phyloP scores from a whole-genome alignment of 2,113 vertebrate species.

The Lophura nycthemera region DNA sequence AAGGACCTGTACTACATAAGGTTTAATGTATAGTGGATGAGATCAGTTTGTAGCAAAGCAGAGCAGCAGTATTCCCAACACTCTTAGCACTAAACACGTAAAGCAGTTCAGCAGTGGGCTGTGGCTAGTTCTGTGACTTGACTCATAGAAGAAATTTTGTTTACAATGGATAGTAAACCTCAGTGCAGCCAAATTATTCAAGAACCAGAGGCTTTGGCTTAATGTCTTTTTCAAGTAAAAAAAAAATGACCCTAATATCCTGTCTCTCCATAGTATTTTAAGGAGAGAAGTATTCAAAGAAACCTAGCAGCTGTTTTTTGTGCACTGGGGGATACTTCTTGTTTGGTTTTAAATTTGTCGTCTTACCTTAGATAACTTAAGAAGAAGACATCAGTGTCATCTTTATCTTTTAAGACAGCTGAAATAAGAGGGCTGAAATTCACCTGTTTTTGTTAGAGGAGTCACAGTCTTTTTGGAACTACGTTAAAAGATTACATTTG shows the following conservation, averaged over 20 bases:
- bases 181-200: neutral
- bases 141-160: neutral
- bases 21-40: no score
- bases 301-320: neutral
- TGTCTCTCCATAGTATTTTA: neutral
- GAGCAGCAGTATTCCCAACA: neutral
- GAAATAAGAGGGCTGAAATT: neutral
- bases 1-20: neutral
- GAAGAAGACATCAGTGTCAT: neutral
- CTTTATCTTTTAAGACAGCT: neutral
- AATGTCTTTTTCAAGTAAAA: neutral
- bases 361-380: neutral
- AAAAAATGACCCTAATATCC: neutral
- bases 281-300: neutral
- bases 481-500: neutral
- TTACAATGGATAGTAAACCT: neutral
- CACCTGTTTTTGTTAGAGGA: neutral
- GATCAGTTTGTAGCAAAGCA: neutral
- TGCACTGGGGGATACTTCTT: neutral
- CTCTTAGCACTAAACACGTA: neutral
- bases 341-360: neutral
- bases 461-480: neutral
- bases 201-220: neutral
- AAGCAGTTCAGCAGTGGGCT: neutral
- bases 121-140: neutral